These are phyloP conservation scores for Eurosta solidaginis DNA, from an alignment of 1,140 invertebrate genomes.

Conservation along the genomic window DNA sequence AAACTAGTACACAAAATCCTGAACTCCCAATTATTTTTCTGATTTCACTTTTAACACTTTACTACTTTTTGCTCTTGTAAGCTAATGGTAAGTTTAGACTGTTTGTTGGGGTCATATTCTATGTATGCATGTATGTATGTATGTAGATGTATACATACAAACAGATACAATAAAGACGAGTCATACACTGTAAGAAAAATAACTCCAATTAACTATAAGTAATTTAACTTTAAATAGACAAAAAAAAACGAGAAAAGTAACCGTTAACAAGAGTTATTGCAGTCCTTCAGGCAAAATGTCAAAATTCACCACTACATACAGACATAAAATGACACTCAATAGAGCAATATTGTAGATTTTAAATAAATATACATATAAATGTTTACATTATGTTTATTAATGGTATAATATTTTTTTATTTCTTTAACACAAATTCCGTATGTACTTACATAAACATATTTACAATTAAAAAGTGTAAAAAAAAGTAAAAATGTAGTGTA, in stretches of 20 bases:
- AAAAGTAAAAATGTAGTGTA: not conserved
- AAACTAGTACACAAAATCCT: too few species aligned
- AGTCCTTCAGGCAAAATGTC: not conserved
- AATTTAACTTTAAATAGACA: not conserved
- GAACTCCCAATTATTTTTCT: too few species aligned
- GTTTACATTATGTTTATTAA: not conserved
- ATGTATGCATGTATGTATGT: not conserved
- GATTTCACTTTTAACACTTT: too few species aligned
- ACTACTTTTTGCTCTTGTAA: too few species aligned
- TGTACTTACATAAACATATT: not conserved
- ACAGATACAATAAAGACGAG: constrained; percentile 16
- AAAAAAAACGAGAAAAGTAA: not conserved
- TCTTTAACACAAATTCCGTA: not conserved
- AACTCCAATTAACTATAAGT: constrained; percentile 36
- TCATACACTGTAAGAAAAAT: constrained; percentile 52
- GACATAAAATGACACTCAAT: not conserved
- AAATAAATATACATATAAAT: not conserved
- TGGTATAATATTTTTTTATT: not conserved
- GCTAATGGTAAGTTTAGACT: too few species aligned
- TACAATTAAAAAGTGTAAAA: not conserved
- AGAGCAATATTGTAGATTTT: constrained; percentile 8
- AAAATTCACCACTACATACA: not conserved
- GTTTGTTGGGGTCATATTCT: not conserved
- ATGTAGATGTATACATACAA: not conserved
- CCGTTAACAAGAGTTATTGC: not conserved